Evolutionary conservation across 64 coral and sea anemone species (phyloP).

Genomic region (Astreopora myriophthalma): DNA sequence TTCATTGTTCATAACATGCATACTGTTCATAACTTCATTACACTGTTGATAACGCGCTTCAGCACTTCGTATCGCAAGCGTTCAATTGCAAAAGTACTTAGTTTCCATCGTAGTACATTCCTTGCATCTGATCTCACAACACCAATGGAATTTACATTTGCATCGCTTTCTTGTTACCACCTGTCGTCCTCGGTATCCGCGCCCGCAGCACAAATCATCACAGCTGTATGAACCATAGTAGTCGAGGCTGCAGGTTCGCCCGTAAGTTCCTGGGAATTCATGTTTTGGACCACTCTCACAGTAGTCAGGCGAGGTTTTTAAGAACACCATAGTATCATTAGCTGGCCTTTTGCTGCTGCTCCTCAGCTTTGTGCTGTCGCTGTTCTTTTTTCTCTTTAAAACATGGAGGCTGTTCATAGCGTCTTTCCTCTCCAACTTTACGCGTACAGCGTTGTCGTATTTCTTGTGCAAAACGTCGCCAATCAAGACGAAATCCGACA

Average conservation of each 20-base stretch:
- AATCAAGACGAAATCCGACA: constrained; percentile 47
- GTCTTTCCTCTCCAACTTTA: constrained; percentile 37
- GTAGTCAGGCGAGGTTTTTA: constrained; percentile 73
- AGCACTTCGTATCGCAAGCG: not conserved
- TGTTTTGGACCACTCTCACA: constrained; percentile 28
- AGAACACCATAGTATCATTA: constrained; percentile 52
- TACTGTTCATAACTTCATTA: no score
- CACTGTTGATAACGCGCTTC: no score
- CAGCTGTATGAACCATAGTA: constrained; percentile 60
- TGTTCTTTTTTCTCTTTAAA: not conserved
- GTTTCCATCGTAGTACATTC: constrained; percentile 32
- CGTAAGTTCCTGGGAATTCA: constrained; percentile 53
- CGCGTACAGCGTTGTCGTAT: constrained; percentile 75
- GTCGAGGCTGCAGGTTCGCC: constrained; percentile 66
- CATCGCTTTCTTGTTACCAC: constrained; percentile 38
- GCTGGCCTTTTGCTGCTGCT: not conserved
- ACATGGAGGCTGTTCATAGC: not conserved
- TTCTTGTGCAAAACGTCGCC: constrained; percentile 68
- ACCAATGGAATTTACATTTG: constrained; percentile 87
- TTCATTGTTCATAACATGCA: no score
- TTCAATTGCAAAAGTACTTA: constrained; percentile 66
- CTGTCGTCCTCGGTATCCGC: constrained; percentile 24
- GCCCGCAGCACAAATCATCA: constrained; percentile 68
- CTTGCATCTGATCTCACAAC: constrained; percentile 83
- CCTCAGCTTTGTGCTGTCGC: not conserved